Evolutionary conservation across 1,140 invertebrate species (phyloP).

Genomic region (Ladona fulva): DNA sequence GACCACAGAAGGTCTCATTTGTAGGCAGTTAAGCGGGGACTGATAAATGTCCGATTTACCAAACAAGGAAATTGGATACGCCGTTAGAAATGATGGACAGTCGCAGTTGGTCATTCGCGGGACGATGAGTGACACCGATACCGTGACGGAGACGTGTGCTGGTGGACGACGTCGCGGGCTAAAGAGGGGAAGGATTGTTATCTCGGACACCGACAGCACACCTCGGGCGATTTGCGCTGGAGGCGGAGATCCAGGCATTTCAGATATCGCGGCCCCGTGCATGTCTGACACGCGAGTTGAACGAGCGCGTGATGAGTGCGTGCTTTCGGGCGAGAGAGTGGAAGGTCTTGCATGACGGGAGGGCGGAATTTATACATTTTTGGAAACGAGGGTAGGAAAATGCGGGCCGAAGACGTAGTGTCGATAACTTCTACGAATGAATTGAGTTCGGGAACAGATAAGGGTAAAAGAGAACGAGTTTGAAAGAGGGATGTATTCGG

Average conservation of each 20-base stretch:
- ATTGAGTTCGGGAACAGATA: background rate
- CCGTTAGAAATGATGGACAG: background rate
- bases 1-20: background rate
- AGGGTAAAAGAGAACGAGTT: too few species aligned
- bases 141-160: background rate
- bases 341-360: background rate
- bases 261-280: background rate
- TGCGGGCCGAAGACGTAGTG: background rate
- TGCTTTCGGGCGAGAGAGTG: background rate
- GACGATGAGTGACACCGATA: background rate
- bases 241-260: background rate
- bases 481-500: too few species aligned
- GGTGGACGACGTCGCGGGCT: background rate
- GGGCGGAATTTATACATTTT: background rate
- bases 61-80: constrained; percentile 6
- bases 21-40: background rate
- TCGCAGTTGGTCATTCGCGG: background rate
- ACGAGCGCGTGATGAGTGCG: background rate
- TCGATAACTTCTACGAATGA: background rate
- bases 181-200: background rate
- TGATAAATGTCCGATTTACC: background rate
- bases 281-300: background rate
- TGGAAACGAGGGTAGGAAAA: background rate
- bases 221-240: background rate
- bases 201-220: background rate